Evolutionary conservation across 2,113 vertebrate genomes (phyloP).

Genomic region (Lota lota): DNA sequence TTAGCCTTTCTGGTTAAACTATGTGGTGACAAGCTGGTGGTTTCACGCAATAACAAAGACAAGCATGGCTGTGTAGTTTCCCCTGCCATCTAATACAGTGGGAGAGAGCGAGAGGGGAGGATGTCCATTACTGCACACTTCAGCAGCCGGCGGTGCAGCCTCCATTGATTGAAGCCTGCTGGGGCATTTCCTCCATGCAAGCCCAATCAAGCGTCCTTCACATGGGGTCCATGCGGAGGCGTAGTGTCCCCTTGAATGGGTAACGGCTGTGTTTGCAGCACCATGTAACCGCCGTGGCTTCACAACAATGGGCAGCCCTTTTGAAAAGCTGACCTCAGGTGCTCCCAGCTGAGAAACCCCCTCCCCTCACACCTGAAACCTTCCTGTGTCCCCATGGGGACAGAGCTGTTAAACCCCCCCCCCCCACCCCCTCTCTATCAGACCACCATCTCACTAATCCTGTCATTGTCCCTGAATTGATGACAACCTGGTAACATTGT

Average conservation of each 20-base stretch:
- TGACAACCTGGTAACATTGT: conserved; percentile 38
- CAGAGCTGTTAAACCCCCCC: conserved; percentile 21
- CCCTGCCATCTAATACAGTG: too few relatives aligned
- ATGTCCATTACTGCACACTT: conserved; percentile 34
- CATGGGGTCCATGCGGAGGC: conserved; percentile 2
- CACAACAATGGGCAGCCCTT: conserved; percentile 11
- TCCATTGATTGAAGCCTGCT: conserved; percentile 46
- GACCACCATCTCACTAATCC: conserved; percentile 33
- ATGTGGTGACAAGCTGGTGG: too few relatives aligned
- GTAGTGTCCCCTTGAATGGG: conserved; percentile 3
- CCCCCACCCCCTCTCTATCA: conserved; percentile 43
- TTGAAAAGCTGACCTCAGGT: conserved; percentile 6
- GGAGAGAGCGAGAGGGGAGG: too few relatives aligned
- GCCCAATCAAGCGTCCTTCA: conserved; percentile 43
- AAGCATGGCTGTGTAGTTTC: too few relatives aligned
- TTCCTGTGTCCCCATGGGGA: conserved; percentile 59
- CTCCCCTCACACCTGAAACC: conserved; percentile 16
- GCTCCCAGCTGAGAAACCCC: too few relatives aligned
- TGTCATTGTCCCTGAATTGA: conserved; percentile 29
- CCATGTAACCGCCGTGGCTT: conserved; percentile 5
- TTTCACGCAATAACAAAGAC: too few relatives aligned
- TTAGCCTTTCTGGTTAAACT: too few relatives aligned
- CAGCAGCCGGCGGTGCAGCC: conserved; percentile 37
- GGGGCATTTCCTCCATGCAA: conserved; percentile 43
- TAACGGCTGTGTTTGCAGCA: conserved; percentile 39